Base-by-base conservation (phyloP, 2,888 invertebrate species). In the Liopterus haemorrhoidalis region DNA sequence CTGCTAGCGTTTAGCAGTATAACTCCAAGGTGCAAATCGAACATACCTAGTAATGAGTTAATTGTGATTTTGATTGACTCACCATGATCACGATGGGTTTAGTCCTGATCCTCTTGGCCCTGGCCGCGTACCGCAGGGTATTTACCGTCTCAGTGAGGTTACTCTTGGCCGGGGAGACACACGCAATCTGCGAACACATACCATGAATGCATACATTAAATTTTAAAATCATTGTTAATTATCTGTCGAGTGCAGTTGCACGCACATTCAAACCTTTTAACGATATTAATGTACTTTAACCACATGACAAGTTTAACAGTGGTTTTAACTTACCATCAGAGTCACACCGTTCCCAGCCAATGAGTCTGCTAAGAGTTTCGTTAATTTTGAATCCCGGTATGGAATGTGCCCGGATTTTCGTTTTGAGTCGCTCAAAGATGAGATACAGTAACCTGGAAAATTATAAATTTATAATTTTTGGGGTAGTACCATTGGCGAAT, bases 71-170 rank as follows among this genome's bases (percentile, higher is more conserved):
- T 9, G 14, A 9, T 32, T 16, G 35, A 61, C 73, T 74, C 69
- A 88, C 89, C 91, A 95, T 93, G 67, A 92, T 85, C 18, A 95
- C 84, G 12, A 93, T 82, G 0, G 95, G 95, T 62, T 92, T 93
- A 0, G 91, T 89, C 57, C 86, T 82, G 52, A 95, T 95, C 63
- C 85, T 85, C 71, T 93, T 94, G 0, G 94, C 92, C 54, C 94
- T 72, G 0, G 91, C 84, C 0, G 94, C 94, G 70, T 95, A 95
- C 14, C 95, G 75, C 12, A 95, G 72, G 0, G 95, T 95, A 67
- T 92, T 95, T 47, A 93, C 66, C 0, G 92, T 91, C 68, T 95
- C 95, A 22, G 80, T 81, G 36, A 84, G 72, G 64, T 93, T 94
- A 1, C 85, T 85, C 56, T 79, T 81, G 0, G 89, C 87, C 0